Percentiles rank a stretch among this genome's conserved stretches.
Evolutionary conservation across 2,797 vertebrate genomes (phyloP).

Genomic region (Microhierax caerulescens): DNA sequence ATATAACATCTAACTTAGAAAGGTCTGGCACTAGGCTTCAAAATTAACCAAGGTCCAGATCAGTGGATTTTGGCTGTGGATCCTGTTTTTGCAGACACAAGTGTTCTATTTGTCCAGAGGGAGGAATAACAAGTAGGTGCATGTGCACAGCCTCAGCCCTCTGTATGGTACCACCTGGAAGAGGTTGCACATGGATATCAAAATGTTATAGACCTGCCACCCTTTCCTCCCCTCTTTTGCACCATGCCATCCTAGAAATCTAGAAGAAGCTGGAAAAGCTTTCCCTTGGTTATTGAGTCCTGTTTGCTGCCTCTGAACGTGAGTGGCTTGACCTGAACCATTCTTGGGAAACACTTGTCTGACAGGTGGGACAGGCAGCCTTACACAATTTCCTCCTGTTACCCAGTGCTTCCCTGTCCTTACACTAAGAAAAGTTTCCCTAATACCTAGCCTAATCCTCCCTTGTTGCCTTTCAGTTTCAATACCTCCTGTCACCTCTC

Average conservation of each 20-base stretch:
- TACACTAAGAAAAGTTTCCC: background rate
- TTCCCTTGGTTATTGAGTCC: background rate
- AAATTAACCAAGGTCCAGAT: background rate
- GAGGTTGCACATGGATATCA: background rate
- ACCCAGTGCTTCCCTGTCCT: background rate
- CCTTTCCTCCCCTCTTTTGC: background rate
- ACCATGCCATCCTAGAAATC: background rate
- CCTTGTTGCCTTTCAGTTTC: background rate
- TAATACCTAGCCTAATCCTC: background rate
- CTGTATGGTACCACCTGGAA: background rate
- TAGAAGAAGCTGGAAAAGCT: background rate
- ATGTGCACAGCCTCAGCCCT: background rate
- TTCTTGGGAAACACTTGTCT: background rate
- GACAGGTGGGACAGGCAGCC: background rate
- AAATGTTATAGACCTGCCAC: background rate
- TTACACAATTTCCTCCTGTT: background rate
- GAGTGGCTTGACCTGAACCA: background rate
- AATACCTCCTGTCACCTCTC: background rate
- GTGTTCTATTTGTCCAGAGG: background rate
- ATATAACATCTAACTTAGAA: background rate
- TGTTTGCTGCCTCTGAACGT: background rate
- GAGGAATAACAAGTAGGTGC: background rate
- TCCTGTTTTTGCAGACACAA: background rate
- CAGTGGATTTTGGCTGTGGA: background rate
- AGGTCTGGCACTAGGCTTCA: background rate